Percentiles rank a stretch among this genome's conserved stretches.
Evolutionary conservation across 2,113 vertebrate genomes (phyloP).

Genomic region (Heterotilapia buettikoferi): DNA sequence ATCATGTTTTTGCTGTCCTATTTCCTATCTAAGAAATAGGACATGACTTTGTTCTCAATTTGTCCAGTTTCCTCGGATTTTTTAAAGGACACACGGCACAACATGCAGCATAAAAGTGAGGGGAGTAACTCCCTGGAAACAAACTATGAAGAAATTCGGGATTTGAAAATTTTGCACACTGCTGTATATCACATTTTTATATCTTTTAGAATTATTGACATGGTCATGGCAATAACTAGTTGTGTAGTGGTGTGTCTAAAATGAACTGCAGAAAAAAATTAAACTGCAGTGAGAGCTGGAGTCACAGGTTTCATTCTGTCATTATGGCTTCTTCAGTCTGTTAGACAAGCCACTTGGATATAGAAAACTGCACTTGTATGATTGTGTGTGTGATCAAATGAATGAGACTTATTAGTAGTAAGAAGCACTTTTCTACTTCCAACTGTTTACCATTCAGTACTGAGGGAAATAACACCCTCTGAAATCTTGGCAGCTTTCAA

Average conservation of each 20-base stretch:
- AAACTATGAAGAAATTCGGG: not conserved
- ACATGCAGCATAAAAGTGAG: not conserved
- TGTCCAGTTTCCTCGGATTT: not conserved
- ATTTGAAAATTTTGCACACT: not conserved
- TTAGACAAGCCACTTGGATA: not conserved
- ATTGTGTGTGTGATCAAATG: not conserved
- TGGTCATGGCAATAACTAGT: not conserved
- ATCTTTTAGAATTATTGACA: not conserved
- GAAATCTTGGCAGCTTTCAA: not conserved
- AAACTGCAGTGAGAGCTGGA: not conserved
- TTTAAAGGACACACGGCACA: not conserved
- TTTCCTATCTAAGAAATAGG: not conserved
- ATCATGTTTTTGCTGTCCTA: not conserved
- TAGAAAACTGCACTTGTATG: not conserved
- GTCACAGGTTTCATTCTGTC: not conserved
- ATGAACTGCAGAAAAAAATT: not conserved
- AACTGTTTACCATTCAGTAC: not conserved
- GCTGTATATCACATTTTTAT: not conserved
- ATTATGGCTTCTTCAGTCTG: not conserved
- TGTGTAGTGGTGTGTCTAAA: not conserved
- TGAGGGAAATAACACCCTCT: not conserved
- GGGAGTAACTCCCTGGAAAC: not conserved
- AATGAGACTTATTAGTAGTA: not conserved
- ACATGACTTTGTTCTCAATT: not conserved
- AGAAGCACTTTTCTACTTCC: not conserved